Evolutionary conservation across 2,113 vertebrate genomes (phyloP).

Genomic region (Macroglossus sobrinus): DNA sequence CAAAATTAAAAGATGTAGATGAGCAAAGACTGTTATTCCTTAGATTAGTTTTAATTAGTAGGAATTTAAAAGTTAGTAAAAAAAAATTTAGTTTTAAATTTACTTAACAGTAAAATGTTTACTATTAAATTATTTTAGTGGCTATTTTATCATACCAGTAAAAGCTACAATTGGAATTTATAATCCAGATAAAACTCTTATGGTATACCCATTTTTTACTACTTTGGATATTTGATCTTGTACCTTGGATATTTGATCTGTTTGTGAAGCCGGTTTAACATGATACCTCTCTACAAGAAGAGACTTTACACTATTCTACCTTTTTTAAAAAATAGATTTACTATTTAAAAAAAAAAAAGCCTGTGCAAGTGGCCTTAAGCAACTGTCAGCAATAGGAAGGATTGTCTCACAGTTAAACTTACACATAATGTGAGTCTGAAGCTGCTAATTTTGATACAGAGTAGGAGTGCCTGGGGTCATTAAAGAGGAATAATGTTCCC

Average conservation of each 20-base stretch:
- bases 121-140: background rate
- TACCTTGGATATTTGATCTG: slow-evolving; percentile 71
- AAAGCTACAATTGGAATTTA: slow-evolving; percentile 61
- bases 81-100: background rate
- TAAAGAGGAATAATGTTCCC: background rate
- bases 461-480: background rate
- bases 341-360: slow-evolving; percentile 41
- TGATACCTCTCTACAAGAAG: slow-evolving; percentile 57
- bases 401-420: background rate
- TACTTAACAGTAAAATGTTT: background rate
- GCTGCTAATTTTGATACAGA: background rate
- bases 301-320: slow-evolving; percentile 46
- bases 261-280: slow-evolving; percentile 69
- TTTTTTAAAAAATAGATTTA: slow-evolving; percentile 40
- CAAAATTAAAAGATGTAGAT: slow-evolving; percentile 3
- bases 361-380: slow-evolving; percentile 38
- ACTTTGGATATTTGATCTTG: background rate
- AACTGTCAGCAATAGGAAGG: background rate
- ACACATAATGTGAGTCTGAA: background rate
- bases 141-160: background rate
- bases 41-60: background rate
- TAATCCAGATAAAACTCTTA: slow-evolving; percentile 54
- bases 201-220: slow-evolving; percentile 67
- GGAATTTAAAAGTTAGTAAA: background rate
- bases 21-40: background rate